These are phyloP conservation scores for Lepidocyrtoides sp. DNA, from an alignment of 2,888 invertebrate species.

Conservation along the genomic window DNA sequence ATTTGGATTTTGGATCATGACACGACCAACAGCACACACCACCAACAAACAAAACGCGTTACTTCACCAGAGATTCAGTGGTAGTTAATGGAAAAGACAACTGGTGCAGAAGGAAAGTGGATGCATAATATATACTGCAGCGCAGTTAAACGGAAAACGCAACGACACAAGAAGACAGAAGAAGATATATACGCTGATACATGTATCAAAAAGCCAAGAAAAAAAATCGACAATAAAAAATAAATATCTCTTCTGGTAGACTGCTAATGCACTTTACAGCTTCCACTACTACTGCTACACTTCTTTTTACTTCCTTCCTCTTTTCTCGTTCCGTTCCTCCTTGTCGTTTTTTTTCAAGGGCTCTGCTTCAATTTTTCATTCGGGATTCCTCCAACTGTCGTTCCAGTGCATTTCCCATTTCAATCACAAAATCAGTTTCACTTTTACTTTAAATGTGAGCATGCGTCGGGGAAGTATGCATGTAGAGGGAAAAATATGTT, in stretches of 20 bases:
- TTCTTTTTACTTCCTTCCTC: conserved; percentile 5
- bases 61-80: not conserved
- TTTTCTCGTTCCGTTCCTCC: not conserved
- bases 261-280: conserved; percentile 48
- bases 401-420: conserved; percentile 68
- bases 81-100: not conserved
- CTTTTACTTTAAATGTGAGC: conserved; percentile 28
- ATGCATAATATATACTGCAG: not conserved
- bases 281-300: too few species aligned
- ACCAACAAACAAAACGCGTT: not conserved
- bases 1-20: conserved; percentile 48
- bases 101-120: not conserved
- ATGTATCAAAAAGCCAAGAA: conserved; percentile 23
- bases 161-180: not conserved
- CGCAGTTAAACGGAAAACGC: conserved; percentile 6
- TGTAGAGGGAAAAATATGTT: not conserved
- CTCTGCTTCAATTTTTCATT: conserved; percentile 45
- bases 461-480: too few species aligned
- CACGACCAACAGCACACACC: conserved; percentile 36
- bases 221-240: conserved; percentile 34
- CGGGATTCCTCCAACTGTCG: conserved; percentile 42
- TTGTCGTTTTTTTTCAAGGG: conserved; percentile 54
- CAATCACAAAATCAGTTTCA: conserved; percentile 54
- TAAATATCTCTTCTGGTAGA: not conserved
- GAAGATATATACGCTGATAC: conserved; percentile 7